Base-by-base conservation (phyloP, 2,797 vertebrate genomes). In the Artibeus lituratus region DNA sequence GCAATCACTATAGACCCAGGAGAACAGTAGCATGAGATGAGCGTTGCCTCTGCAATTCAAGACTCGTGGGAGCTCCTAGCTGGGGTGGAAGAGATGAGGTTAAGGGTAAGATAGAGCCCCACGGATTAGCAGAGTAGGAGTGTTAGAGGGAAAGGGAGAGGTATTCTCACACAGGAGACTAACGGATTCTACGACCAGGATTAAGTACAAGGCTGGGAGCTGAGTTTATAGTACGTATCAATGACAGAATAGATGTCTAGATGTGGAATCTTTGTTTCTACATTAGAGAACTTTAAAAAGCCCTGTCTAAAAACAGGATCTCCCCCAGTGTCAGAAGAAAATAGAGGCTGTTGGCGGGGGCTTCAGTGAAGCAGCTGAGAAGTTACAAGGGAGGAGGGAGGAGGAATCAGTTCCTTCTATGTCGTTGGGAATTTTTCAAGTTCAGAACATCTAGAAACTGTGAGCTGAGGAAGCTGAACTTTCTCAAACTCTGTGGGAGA, bases 371-470 rank as follows among this genome's bases (percentile, higher is more conserved):
- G 24, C 10, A 84, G 69, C 59, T 55, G 37, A 49, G 44, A 88
- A 29, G 22, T 80, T 59, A 49, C 81, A 16, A 93, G 37, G 69
- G 51, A 14, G 7, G 14, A 84, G 22, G 74, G 7, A 57, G 1
- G 2, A 51, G 70, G 35, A 87, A n/a, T 10, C 19, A 14, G 3
- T 72, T 87, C 32, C 32, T 90, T 77, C 55, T 47, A 32, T 29
- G 59, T 89, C 16, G 51, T 9, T 35, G 14, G 26, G 7, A 72
- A 53, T 49, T 49, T 89, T 76, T 72, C 39, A 82, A 37, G 14
- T 29, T 86, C 67, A 85, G 62, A 55, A 24, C 10, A 67, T 80
- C 42, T 70, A 81, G 39, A 73, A 93, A 55, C n/a, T 90, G 10
- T 85, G 12, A 26, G 10, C 72, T 81, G 7, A 86, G 49, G 22